A percentile compares a stretch with the other conserved stretches of the same genome.
These are phyloP conservation scores for Alviniconcha strummeri DNA, from an alignment of 2,888 invertebrate species.

Conservation along the genomic window DNA sequence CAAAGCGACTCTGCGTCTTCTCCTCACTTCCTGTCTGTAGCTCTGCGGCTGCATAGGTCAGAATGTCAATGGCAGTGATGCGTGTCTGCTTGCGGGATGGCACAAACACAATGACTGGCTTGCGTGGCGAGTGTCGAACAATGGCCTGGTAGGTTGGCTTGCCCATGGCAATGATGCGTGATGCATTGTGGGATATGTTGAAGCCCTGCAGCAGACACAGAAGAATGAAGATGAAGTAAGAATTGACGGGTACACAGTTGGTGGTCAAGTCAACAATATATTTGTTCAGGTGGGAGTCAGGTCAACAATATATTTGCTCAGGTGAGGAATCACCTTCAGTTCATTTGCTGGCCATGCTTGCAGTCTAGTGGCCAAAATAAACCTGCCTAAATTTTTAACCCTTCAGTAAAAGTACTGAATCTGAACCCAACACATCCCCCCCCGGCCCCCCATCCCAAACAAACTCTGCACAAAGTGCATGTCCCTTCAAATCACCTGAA, in stretches of 20 bases:
- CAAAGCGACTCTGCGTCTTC: constrained; percentile 88
- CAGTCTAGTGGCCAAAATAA: too few species aligned
- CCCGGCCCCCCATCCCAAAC: neutral
- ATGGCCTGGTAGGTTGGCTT: constrained; percentile 97
- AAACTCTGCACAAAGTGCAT: too few species aligned
- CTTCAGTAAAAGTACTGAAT: too few species aligned
- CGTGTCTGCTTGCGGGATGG: constrained; percentile 89
- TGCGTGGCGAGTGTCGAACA: constrained; percentile 76
- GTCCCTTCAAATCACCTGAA: constrained; percentile 76
- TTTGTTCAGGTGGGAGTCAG: too few species aligned
- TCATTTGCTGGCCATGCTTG: too few species aligned
- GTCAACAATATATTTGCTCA: too few species aligned
- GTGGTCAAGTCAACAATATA: too few species aligned
- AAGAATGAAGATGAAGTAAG: too few species aligned
- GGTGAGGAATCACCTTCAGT: too few species aligned
- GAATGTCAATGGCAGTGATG: constrained; percentile 94
- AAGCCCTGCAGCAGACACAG: constrained; percentile 81
- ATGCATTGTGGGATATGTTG: constrained; percentile 97
- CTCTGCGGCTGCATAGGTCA: constrained; percentile 95
- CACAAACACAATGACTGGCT: constrained; percentile 73
- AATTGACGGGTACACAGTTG: too few species aligned
- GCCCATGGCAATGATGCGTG: constrained; percentile 96
- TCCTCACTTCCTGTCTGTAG: constrained; percentile 87
- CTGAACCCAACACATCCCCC: neutral
- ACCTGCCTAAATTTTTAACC: too few species aligned